phyloP scores from a whole-genome alignment of 92 coral and sea anemone genomes.

The Anthopleura xanthogrammica region DNA sequence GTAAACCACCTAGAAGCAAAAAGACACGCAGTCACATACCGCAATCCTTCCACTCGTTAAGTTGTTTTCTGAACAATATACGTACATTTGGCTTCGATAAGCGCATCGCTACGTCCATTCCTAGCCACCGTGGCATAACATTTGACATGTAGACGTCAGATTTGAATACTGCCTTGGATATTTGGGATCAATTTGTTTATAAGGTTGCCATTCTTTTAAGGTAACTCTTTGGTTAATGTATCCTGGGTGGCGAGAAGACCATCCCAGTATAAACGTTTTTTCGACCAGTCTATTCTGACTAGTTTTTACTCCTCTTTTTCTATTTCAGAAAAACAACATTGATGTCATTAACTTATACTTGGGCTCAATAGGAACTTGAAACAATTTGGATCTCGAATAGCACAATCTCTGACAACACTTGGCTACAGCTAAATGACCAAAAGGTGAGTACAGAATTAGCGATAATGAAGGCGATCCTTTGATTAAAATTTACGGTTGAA shows the following conservation, averaged over 20 bases:
- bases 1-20: not conserved
- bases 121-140: not conserved
- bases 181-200: not conserved
- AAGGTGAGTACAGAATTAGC: not conserved
- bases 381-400: not conserved
- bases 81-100: not conserved
- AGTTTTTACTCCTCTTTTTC: not conserved
- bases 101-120: not conserved
- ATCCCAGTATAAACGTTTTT: not conserved
- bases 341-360: not conserved
- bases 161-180: not conserved
- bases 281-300: not conserved
- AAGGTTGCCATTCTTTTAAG: not conserved
- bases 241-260: not conserved
- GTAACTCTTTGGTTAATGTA: not conserved
- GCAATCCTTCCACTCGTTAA: not conserved
- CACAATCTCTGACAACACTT: not conserved
- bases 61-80: conserved; percentile 1
- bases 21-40: not conserved
- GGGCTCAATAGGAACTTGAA: no score
- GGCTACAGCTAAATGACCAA: not conserved
- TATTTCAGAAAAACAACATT: not conserved
- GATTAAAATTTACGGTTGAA: not conserved
- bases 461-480: not conserved
- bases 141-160: not conserved